These are phyloP conservation scores for Orthonychiurus folsomi DNA, from an alignment of 2,888 invertebrate genomes.

Conservation along the genomic window DNA sequence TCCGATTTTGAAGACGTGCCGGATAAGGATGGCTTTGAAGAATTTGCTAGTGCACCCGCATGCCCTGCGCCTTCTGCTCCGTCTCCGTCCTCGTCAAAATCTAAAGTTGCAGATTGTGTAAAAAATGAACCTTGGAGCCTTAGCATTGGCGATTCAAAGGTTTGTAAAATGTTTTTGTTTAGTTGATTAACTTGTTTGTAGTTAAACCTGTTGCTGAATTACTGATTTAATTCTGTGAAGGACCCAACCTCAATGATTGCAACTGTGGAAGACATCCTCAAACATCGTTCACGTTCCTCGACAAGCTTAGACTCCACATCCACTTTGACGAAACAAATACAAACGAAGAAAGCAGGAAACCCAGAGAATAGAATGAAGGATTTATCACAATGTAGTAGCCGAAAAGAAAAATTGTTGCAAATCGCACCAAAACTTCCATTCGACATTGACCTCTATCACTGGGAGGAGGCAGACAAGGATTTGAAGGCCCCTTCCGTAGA, in stretches of 20 bases:
- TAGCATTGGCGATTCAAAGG: neutral
- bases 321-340: no score
- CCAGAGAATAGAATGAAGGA: no score
- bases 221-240: no score
- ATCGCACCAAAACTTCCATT: constrained; percentile 47
- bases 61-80: constrained; percentile 3
- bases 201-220: no score
- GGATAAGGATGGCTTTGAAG: constrained; percentile 48
- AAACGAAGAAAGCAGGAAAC: no score
- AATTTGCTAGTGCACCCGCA: constrained; percentile 37
- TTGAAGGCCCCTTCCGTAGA: constrained; percentile 45
- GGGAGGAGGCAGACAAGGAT: constrained; percentile 49
- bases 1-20: constrained; percentile 48
- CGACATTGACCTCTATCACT: constrained; percentile 49
- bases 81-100: neutral
- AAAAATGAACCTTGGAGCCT: constrained; percentile 3
- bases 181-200: no score
- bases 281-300: no score
- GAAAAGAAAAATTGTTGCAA: constrained; percentile 42
- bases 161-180: neutral
- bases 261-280: no score
- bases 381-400: no score
- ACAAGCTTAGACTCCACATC: no score
- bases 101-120: neutral
- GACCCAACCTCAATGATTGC: no score